Base-by-base conservation (phyloP, 1,140 invertebrate genomes). In the Aphelinus certus region DNA sequence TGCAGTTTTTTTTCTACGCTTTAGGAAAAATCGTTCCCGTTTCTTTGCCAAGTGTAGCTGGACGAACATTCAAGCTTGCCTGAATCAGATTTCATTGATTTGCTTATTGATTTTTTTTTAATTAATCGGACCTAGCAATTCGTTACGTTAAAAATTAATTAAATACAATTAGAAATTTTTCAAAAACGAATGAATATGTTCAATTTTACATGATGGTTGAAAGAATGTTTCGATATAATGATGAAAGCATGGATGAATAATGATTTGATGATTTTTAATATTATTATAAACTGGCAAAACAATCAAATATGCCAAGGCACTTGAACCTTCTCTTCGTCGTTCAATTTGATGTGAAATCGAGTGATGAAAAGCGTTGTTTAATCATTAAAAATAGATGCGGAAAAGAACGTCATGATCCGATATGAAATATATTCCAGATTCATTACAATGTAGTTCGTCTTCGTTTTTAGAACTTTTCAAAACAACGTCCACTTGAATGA, bases 351-450 rank as follows among this genome's bases (percentile, higher is more conserved):
- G 7, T 26, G 26, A 26, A 26, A 26, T 42, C 63, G 43, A 76
- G 63, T 60, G 57, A 66, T 10, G 51, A 67, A 71, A 74, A 72
- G 42, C 53, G 45, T 26, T 26, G 26, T 26, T 26, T 26, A 26
- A 65, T 55, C 43, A 47, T 47, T 10, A 65, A 48, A 65, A 60
- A 58, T 42, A 71, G 42, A 71, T 70, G 48, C 49, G 58, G 3
- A 62, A 46, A 71, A 7, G 6, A 45, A 70, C 42, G 48, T 53
- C 7, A 70, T 53, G 26, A 62, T 63, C 49, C 77, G 76, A 77
- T 77, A 75, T 76, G 71, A 75, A 76, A 74, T 72, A 76, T 78
- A 75, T 78, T 68, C 67, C 74, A 62, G 69, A 58, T 10, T 7
- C 64, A 49, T 9, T 46, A 26, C 26, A 26, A 26, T 26, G 26